Evolutionary conservation across 2,797 vertebrate genomes (phyloP), one percentile per base, ranked within the genome.

Genomic region (Discoglossus pictus): DNA sequence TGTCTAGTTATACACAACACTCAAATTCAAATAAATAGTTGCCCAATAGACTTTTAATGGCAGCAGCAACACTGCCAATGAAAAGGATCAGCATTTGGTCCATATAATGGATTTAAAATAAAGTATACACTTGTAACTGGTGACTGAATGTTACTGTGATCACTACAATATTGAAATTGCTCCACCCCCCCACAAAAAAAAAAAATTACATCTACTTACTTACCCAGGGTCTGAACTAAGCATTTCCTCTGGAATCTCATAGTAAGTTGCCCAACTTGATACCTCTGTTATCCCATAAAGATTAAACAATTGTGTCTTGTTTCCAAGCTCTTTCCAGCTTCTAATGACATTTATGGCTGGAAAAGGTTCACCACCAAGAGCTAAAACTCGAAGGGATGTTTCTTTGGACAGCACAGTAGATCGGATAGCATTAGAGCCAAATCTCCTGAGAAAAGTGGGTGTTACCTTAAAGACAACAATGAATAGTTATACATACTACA

Each of bases 231-330:
- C 54, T 65, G 66, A 53, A 47, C 64, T 63, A 62, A 89, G 80
- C 76, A 75, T 69, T 40, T 81, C 78, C 65, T 92, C 86, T 34
- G 94, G 92, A 73, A 99, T 80, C 77, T 71, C 79, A 76, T 92
- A 93, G 60, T 79, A 92, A 61, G 85, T 92, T 13, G 95, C 95
- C 97, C 97, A 99, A 79, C 96, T 94, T 68, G 97, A 99, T 46
- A 99, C 96, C 73, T 99, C 97, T 0, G 97, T 99, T 65, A 96
- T 87, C 27, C 97, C 97, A 20, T 98, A 99, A 46, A 99, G 77
- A 81, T 98, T 99, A 83, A 89, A 98, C 73, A 99, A 79, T 2
- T 70, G 73, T 2, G 97, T 98, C 78, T 75, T 83, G 77, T 98
- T 99, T 58, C 91, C 90, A 62, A 86, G 13, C 44, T 85, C 88